These are phyloP conservation scores for Emydoidea blandingii DNA, from an alignment of 2,797 vertebrate genomes.

Conservation along the genomic window DNA sequence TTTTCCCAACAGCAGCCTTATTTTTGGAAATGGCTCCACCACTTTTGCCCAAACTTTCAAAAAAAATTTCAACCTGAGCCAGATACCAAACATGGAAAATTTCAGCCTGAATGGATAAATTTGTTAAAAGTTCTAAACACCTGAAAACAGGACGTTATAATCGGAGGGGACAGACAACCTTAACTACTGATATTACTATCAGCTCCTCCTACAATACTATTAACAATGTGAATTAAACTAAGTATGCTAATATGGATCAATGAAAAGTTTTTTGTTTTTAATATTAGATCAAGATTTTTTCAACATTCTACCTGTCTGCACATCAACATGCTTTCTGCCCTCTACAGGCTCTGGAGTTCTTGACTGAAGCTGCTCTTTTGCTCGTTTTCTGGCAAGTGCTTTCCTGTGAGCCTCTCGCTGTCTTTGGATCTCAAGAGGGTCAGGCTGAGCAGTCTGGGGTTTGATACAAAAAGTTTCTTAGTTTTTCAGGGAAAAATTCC, in stretches of 20 bases:
- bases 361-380: slow-evolving; percentile 75
- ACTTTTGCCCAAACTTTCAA: not conserved
- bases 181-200: not conserved
- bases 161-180: not conserved
- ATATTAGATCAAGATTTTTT: not conserved
- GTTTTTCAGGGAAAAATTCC: not conserved
- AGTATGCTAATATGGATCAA: not conserved
- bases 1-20: not conserved
- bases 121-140: not conserved
- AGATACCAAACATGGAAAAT: not conserved
- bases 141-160: not conserved
- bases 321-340: slow-evolving; percentile 85
- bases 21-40: not conserved
- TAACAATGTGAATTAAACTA: not conserved
- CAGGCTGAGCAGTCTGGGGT: slow-evolving; percentile 73
- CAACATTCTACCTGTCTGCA: slow-evolving; percentile 90
- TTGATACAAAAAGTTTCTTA: not conserved
- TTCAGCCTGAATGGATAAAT: not conserved
- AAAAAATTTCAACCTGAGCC: not conserved
- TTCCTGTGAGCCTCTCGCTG: slow-evolving; percentile 81
- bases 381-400: slow-evolving; percentile 73
- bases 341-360: slow-evolving; percentile 85
- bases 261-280: not conserved
- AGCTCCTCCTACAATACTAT: not conserved
- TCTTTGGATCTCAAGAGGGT: slow-evolving; percentile 79